A percentile compares a stretch with the other conserved stretches of the same genome.
Conservation (phyloP, 2,113 vertebrate species). For the Eulemur rufifrons region DNA sequence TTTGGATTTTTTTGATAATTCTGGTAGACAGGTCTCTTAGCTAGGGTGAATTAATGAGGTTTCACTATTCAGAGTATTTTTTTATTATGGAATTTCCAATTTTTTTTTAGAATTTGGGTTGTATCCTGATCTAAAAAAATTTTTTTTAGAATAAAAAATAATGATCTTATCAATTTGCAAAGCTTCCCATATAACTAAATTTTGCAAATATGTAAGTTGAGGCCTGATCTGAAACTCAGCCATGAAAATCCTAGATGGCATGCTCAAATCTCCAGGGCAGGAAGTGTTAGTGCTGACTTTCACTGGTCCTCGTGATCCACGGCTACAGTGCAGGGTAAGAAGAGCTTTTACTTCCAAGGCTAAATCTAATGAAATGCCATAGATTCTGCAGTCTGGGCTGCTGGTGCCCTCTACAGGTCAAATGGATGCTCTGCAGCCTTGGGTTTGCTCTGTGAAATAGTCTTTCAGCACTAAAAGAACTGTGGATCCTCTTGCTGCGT, state of each 20-base stretch:
- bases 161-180: background rate
- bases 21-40: background rate
- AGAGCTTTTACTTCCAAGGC: background rate
- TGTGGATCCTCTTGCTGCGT: background rate
- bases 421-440: background rate
- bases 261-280: background rate
- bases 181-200: background rate
- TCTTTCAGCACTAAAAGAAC: background rate
- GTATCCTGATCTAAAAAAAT: background rate
- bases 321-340: fast-evolving
- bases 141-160: background rate
- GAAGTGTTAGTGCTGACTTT: background rate
- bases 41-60: background rate
- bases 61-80: background rate
- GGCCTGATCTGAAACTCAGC: background rate
- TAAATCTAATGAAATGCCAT: background rate
- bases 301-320: too few species aligned
- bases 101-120: slow-evolving; percentile 24
- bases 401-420: slow-evolving; percentile 58
- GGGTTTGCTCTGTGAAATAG: background rate
- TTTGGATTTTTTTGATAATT: background rate
- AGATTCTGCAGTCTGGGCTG: background rate
- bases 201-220: background rate
- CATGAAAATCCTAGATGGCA: background rate
- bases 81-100: background rate